phyloP scores from a whole-genome alignment of 2,888 invertebrate genomes.

The Prenolepis imparis region DNA sequence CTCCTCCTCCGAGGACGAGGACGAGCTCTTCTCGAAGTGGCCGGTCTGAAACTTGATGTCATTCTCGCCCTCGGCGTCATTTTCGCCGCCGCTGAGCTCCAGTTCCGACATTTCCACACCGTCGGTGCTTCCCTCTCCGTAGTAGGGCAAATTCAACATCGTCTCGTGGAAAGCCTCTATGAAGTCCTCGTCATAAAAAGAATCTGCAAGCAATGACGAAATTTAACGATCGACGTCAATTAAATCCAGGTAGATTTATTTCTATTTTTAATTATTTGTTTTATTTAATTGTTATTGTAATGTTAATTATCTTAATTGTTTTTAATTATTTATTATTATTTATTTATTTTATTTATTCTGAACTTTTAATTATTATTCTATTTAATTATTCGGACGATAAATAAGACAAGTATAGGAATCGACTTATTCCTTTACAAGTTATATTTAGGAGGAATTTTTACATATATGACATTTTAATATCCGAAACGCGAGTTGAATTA shows the following conservation, averaged over 20 bases:
- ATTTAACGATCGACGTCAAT: neutral
- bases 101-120: conserved; percentile 84
- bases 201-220: conserved; percentile 73
- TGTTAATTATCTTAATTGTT: too few species aligned
- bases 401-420: neutral
- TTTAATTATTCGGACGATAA: neutral
- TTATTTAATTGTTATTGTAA: too few species aligned
- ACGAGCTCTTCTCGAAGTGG: conserved; percentile 84
- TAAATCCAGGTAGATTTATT: too few species aligned
- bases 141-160: conserved; percentile 84
- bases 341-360: too few species aligned
- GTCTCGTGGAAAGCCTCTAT: conserved; percentile 39
- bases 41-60: conserved; percentile 83
- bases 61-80: conserved; percentile 75
- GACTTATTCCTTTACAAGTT: neutral
- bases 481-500: neutral
- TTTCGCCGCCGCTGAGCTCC: conserved; percentile 82
- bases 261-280: too few species aligned
- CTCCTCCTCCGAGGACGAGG: conserved; percentile 83
- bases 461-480: neutral
- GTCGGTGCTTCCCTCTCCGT: conserved; percentile 85
- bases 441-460: neutral
- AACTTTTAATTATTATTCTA: neutral
- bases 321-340: too few species aligned
- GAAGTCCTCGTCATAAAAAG: conserved; percentile 83